Evolutionary conservation across 2,797 vertebrate genomes (phyloP).

Genomic region (Parauchenoglanis ngamensis): DNA sequence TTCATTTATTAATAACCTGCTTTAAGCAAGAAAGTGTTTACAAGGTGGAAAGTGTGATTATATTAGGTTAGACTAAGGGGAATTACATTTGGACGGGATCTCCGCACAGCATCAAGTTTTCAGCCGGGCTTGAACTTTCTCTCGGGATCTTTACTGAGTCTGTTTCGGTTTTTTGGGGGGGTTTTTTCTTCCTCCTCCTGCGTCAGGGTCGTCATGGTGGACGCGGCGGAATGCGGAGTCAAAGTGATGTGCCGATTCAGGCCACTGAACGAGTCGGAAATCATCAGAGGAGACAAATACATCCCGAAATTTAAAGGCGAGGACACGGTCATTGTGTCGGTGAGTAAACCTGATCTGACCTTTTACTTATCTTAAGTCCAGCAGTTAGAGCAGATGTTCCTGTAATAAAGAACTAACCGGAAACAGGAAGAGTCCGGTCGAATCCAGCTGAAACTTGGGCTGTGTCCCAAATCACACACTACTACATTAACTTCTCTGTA

Average conservation of each 20-base stretch:
- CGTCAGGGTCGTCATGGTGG: conserved; percentile 71
- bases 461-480: neutral
- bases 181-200: neutral
- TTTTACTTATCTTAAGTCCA: neutral
- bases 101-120: conserved; percentile 14
- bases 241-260: conserved; percentile 96
- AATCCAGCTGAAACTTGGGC: neutral
- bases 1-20: neutral
- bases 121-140: conserved; percentile 7
- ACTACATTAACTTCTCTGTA: neutral
- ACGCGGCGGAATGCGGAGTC: conserved; percentile 88
- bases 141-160: neutral
- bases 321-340: conserved; percentile 89
- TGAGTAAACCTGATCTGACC: conserved; percentile 68
- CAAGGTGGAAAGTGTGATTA: neutral
- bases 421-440: neutral
- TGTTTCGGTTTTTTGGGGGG: neutral
- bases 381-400: neutral
- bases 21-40: neutral
- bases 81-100: neutral
- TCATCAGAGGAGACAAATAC: conserved; percentile 86
- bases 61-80: neutral
- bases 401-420: neutral
- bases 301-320: conserved; percentile 91
- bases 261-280: conserved; percentile 88